Percentiles rank a stretch among this genome's conserved stretches.
phyloP scores from a whole-genome alignment of 2,797 vertebrate genomes.

The Eurystomus glaucurus region DNA sequence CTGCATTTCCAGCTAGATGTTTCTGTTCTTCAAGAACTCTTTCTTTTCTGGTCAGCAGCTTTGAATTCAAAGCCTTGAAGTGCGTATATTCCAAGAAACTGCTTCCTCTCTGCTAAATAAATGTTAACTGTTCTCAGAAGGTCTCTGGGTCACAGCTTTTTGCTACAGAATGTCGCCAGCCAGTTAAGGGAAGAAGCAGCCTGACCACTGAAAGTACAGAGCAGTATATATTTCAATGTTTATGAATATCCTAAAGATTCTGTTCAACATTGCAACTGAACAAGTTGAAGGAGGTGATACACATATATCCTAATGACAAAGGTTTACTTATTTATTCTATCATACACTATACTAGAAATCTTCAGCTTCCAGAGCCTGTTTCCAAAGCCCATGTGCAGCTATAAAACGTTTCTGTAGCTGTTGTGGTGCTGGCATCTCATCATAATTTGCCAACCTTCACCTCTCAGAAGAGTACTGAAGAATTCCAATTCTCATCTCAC shows the following conservation, averaged over 20 bases:
- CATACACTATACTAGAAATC: not conserved
- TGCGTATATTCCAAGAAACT: not conserved
- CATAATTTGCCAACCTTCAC: not conserved
- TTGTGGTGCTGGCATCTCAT: not conserved
- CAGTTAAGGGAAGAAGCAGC: not conserved
- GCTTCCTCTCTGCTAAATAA: not conserved
- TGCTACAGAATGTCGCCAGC: not conserved
- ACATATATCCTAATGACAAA: not conserved
- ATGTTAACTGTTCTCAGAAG: not conserved
- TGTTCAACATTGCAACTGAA: not conserved
- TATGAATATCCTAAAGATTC: not conserved
- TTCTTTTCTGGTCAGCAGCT: not conserved
- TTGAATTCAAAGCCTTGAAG: not conserved
- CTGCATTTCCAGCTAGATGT: not conserved
- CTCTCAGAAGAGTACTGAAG: not conserved
- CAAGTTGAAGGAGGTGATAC: not conserved
- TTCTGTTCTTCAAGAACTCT: not conserved
- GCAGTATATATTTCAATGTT: not conserved
- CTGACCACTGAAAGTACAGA: not conserved
- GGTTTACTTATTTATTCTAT: not conserved
- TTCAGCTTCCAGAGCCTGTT: not conserved
- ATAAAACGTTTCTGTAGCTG: not conserved
- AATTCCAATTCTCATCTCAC: not conserved
- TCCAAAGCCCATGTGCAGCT: not conserved
- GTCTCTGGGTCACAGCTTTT: not conserved